Evolutionary conservation across 2,888 invertebrate species (phyloP), one percentile per base, ranked within the genome.

Genomic region (Nyleta sp.): DNA sequence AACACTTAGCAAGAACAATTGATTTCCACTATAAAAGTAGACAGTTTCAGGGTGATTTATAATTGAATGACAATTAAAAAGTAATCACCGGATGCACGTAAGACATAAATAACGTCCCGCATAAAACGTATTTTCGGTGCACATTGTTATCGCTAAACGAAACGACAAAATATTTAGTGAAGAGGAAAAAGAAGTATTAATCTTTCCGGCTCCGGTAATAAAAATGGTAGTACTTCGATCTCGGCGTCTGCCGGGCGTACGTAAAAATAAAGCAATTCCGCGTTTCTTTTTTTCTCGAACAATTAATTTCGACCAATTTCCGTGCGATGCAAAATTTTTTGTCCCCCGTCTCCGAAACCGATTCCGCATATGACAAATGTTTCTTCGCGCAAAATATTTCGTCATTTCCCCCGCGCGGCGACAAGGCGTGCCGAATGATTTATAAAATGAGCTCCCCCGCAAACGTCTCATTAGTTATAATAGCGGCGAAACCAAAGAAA

Each of bases 261-360:
- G 53, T 71, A 62, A 52, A 52, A 71, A 70, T 46, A 68, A 48
- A 68, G 31, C 48, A 24, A 67, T 65, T 48, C 40, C 40, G 31
- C 5, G 5, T 17, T 42, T 6, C 1, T 15, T 60, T 60, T 53
- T 44, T 52, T 3, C 42, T 22, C 60, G 38, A 53, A 42, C 60
- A 71, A 71, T 71, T 71, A 71, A 71, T 60, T 71, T 71, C 53
- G 7, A 2, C 15, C 65, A 44, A 65, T 53, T 65, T 65, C 52
- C 53, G 62, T 17, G n/a, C 40, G 15, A 52, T 31, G 35, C 50
- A 50, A 38, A 48, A 48, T n/a, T 60, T 46, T 15, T 48, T 22
- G n/a, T 33, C 6, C 2, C 15, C 22, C 24, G 5, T 50, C 31
- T 24, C 13, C 31, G 10, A 2, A 46, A n/a, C 8, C 46, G 13